These are phyloP conservation scores for Drosophila formosana DNA, from an alignment of 2,888 invertebrate species.

Conservation along the genomic window DNA sequence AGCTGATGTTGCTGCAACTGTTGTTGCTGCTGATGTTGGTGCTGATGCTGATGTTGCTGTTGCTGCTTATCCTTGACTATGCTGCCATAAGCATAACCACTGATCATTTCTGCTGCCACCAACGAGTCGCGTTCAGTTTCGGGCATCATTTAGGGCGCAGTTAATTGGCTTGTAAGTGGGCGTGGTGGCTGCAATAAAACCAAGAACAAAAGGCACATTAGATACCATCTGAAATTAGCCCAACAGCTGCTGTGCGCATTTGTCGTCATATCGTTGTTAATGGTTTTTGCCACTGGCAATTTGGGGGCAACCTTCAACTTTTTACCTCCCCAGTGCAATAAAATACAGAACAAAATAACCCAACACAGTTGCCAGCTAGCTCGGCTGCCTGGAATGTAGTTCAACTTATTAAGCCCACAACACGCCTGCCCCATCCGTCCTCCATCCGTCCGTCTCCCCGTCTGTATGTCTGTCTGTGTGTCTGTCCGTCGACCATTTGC, in stretches of 20 bases:
- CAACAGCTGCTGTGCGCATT: constrained; percentile 63
- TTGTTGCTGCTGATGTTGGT: constrained; percentile 40
- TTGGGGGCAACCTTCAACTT: constrained; percentile 32
- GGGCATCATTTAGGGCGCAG: constrained; percentile 84
- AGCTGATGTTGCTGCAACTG: constrained; percentile 54
- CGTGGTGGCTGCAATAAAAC: constrained; percentile 53
- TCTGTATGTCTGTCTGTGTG: constrained; percentile 12
- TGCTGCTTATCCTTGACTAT: constrained; percentile 68
- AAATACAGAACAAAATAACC: constrained; percentile 62
- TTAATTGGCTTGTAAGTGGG: constrained; percentile 50
- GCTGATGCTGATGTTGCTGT: constrained; percentile 46
- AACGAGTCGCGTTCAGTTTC: constrained; percentile 84
- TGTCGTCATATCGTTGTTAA: constrained; percentile 59
- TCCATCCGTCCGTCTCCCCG: background rate
- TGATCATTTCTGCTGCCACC: constrained; percentile 83
- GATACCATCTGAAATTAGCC: constrained; percentile 49
- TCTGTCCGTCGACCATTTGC: constrained; percentile 39
- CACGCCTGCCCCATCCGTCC: constrained; percentile 21
- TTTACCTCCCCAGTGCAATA: constrained; percentile 59
- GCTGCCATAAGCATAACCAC: constrained; percentile 80
- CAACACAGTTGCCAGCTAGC: constrained; percentile 6
- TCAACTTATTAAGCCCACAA: constrained; percentile 71
- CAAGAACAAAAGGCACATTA: constrained; percentile 29
- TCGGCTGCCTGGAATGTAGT: constrained; percentile 56
- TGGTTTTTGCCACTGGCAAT: constrained; percentile 36